Conservation (phyloP, 2,113 vertebrate species). For the Syngnathus typhle region DNA sequence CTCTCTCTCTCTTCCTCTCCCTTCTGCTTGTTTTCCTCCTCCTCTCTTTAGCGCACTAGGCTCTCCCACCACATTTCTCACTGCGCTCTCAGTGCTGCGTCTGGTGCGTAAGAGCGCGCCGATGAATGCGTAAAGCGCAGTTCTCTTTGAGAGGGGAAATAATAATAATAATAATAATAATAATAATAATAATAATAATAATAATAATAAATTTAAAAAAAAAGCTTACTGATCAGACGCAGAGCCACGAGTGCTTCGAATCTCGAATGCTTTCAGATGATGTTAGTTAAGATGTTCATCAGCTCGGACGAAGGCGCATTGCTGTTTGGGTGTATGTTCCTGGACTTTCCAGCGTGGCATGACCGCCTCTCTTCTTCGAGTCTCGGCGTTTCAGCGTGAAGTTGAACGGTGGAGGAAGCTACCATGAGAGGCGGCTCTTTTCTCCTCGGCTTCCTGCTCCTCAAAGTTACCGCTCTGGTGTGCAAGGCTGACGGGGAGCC, state of each 20-base stretch:
- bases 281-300: conserved; percentile 49
- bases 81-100: conserved; percentile 58
- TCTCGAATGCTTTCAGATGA: conserved; percentile 20
- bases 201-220: conserved; percentile 9
- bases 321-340: conserved; percentile 55
- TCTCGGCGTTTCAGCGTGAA: conserved; percentile 52
- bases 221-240: conserved; percentile 22
- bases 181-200: too few relatives aligned
- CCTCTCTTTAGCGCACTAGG: conserved; percentile 53
- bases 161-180: too few relatives aligned
- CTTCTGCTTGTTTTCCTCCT: conserved; percentile 41
- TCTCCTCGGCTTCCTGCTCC: conserved; percentile 85
- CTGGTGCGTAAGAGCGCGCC: conserved; percentile 66
- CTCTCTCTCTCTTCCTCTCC: conserved; percentile 18
- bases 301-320: conserved; percentile 56
- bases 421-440: conserved; percentile 79
- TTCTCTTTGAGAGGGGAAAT: conserved; percentile 11
- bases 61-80: conserved; percentile 60
- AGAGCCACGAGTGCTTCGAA: conserved; percentile 7
- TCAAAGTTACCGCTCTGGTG: conserved; percentile 85
- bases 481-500: conserved; percentile 90
- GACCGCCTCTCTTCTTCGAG: conserved; percentile 40
- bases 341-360: conserved; percentile 62
- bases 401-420: conserved; percentile 49
- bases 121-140: conserved; percentile 46